Evolutionary conservation across 2,888 invertebrate species (phyloP), one percentile per base, ranked within the genome.

Genomic region (Synanthedon andrenaeformis): DNA sequence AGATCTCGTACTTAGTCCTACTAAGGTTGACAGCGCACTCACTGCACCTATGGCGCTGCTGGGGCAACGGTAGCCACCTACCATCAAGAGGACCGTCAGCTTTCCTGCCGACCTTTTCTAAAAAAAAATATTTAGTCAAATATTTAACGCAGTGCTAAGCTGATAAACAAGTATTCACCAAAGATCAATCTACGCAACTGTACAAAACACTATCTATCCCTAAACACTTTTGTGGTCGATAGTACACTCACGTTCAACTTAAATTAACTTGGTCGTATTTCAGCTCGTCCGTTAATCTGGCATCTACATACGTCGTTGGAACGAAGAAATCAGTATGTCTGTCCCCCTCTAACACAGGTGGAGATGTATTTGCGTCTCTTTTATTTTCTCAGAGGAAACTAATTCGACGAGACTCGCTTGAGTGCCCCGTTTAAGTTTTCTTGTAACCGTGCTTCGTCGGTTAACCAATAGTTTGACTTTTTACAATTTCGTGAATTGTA

Each of bases 241-340:
- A 49, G 49, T 49, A 49, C 49, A 49, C 19, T 23, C 49, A 64
- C 64, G 76, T 73, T 72, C 63, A 76, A 74, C 67, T 76, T 74
- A 75, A 77, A 77, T 76, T 76, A 77, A 73, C 72, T 72, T 66
- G 57, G 55, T 59, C 54, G 55, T 56, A 57, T 57, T 57, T 55
- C 74, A 73, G 75, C 68, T 72, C 66, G 67, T 62, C 68, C 70
- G 69, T 70, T 75, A 76, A 76, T 61, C 61, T 60, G 52, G 69
- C 72, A 71, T 76, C 73, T 76, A 74, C 75, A 74, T 75, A 71
- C 64, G 72, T 53, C 50, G 14, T 51, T 19, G 49, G 13, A 19
- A 41, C 65, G 70, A 66, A 68, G 69, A 68, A 67, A 65, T 60
- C 63, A 60, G 35, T 51, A 51, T 35, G 12, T 41, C 41, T 28